Conservation (phyloP, 1,140 invertebrate genomes). For the Cotesia typhae region DNA sequence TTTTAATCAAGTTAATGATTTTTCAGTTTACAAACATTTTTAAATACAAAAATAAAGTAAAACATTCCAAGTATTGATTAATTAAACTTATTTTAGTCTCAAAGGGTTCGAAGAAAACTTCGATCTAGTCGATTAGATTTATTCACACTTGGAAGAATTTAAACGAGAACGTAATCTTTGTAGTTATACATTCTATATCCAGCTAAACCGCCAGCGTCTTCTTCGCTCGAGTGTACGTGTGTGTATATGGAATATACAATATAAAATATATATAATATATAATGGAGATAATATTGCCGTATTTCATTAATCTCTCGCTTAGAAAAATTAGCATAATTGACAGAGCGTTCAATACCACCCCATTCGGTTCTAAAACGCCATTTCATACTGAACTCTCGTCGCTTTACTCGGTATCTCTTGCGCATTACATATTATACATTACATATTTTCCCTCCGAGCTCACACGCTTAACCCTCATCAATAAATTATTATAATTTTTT, state of each 20-base stretch:
- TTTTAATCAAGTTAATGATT: not conserved
- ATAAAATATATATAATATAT: not conserved
- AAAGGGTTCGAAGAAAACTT: conserved; percentile 27
- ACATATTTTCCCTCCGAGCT: conserved; percentile 63
- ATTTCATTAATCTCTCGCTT: conserved; percentile 65
- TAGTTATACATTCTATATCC: conserved; percentile 24
- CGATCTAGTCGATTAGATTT: conserved; percentile 36
- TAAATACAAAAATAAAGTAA: not conserved
- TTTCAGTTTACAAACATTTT: not conserved
- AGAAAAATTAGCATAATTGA: conserved; percentile 67
- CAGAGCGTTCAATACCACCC: conserved; percentile 62
- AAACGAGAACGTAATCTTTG: conserved; percentile 35
- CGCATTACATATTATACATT: conserved; percentile 55
- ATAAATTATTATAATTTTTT: too few relatives aligned
- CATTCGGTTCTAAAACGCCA: conserved; percentile 63
- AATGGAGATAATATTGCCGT: conserved; percentile 50
- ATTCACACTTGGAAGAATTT: conserved; percentile 31
- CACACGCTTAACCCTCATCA: conserved; percentile 49
- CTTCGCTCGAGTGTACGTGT: not conserved
- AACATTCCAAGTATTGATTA: conserved; percentile 12
- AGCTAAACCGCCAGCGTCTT: conserved; percentile 10
- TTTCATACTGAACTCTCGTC: conserved; percentile 59
- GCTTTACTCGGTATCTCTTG: conserved; percentile 54
- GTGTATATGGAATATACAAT: too few relatives aligned
- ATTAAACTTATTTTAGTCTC: conserved; percentile 21